A percentile compares a stretch with the other conserved stretches of the same genome.
phyloP scores from a whole-genome alignment of 2,113 vertebrate genomes.

The Geococcyx californianus region DNA sequence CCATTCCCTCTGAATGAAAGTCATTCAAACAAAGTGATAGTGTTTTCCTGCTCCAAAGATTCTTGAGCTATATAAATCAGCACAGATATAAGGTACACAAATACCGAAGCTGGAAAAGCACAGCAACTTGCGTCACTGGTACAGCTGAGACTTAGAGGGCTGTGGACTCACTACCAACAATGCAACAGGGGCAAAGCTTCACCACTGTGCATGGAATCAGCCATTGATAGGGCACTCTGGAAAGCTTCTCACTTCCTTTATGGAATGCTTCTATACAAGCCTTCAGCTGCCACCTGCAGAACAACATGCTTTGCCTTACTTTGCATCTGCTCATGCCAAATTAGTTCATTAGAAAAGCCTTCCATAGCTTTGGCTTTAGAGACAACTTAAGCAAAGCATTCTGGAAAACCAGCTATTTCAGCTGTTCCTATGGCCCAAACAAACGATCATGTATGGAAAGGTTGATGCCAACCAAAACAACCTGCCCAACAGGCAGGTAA shows the following conservation, averaged over 20 bases:
- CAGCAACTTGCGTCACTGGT: not conserved
- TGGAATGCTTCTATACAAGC: not conserved
- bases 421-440: not conserved
- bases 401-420: not conserved
- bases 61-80: not conserved
- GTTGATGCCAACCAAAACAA: not conserved
- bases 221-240: rapidly evolving
- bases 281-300: not conserved
- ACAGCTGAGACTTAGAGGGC: not conserved
- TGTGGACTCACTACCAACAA: not conserved
- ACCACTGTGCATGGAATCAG: not conserved
- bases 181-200: not conserved
- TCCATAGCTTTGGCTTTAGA: not conserved
- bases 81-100: not conserved
- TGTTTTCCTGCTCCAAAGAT: not conserved
- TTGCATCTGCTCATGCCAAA: not conserved
- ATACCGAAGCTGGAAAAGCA: not conserved
- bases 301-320: not conserved
- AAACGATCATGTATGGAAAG: not conserved
- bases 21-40: not conserved
- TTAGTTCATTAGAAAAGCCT: not conserved
- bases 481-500: not conserved
- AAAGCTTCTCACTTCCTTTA: not conserved
- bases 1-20: not conserved
- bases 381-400: not conserved